phyloP scores from a whole-genome alignment of 2,888 invertebrate genomes.

The Agrochola litura region DNA sequence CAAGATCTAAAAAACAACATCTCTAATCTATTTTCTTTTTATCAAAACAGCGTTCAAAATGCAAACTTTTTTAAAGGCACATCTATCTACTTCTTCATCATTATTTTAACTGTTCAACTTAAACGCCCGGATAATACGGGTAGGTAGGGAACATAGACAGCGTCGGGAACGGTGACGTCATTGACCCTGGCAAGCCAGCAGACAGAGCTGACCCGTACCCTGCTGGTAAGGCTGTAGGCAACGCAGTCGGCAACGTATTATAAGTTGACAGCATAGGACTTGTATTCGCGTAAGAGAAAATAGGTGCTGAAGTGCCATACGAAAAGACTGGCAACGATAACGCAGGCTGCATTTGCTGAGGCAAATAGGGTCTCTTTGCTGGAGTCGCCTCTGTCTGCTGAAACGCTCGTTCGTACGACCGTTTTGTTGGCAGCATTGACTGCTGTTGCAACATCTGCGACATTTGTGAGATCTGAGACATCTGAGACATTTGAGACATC shows the following conservation, averaged over 20 bases:
- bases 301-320: constrained; percentile 86
- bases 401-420: constrained; percentile 94
- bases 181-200: constrained; percentile 77
- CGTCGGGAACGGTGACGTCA: constrained; percentile 77
- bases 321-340: constrained; percentile 88
- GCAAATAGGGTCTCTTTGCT: constrained; percentile 87
- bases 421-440: constrained; percentile 90
- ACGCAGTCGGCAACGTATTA: constrained; percentile 75
- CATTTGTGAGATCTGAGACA: constrained; percentile 40
- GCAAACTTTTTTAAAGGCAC: constrained; percentile 16
- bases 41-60: constrained; percentile 20
- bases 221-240: constrained; percentile 80
- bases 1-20: neutral
- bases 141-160: constrained; percentile 85
- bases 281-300: constrained; percentile 86
- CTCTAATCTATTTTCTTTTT: neutral
- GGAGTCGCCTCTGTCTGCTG: constrained; percentile 87
- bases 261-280: constrained; percentile 82
- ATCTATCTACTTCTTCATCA: constrained; percentile 12
- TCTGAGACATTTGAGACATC: constrained; percentile 69
- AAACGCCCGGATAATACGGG: constrained; percentile 72
- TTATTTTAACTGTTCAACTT: constrained; percentile 25
- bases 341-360: constrained; percentile 81
- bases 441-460: constrained; percentile 76
- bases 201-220: constrained; percentile 82